These are phyloP conservation scores for Andrena bicolor DNA, from an alignment of 2,888 invertebrate genomes.

Conservation along the genomic window DNA sequence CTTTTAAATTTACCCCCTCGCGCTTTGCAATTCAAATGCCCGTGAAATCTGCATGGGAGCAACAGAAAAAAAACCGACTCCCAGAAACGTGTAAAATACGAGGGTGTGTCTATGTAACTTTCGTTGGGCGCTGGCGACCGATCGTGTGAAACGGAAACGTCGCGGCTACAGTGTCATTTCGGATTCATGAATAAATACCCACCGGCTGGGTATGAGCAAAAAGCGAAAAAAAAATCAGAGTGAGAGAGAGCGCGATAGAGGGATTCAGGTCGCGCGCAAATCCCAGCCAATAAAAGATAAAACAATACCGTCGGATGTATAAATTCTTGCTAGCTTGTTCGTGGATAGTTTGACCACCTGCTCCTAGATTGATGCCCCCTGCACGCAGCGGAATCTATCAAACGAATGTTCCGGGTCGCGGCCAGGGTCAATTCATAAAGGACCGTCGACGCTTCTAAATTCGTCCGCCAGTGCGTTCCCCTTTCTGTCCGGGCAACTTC, in stretches of 20 bases:
- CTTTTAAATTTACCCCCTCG: slow-evolving; percentile 26
- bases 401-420: slow-evolving; percentile 31
- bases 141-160: slow-evolving; percentile 58
- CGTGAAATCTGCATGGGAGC: slow-evolving; percentile 55
- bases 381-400: slow-evolving; percentile 55
- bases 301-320: slow-evolving; percentile 66
- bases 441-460: slow-evolving; percentile 48
- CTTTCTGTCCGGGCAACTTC: slow-evolving; percentile 15
- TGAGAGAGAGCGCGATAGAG: neutral
- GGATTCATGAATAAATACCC: slow-evolving; percentile 73
- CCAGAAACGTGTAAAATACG: slow-evolving; percentile 47
- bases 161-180: slow-evolving; percentile 66
- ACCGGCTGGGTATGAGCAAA: slow-evolving; percentile 37
- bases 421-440: slow-evolving; percentile 44
- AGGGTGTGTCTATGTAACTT: slow-evolving; percentile 40
- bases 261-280: slow-evolving; percentile 52
- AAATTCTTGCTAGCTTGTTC: slow-evolving; percentile 70
- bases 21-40: slow-evolving; percentile 63
- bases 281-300: slow-evolving; percentile 67
- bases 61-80: neutral
- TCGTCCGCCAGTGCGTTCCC: neutral
- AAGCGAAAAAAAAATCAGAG: neutral
- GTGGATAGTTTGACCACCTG: slow-evolving; percentile 70
- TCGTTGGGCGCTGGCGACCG: slow-evolving; percentile 27
- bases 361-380: slow-evolving; percentile 71